Percentiles rank a stretch among this genome's conserved stretches.
Conservation (phyloP, 2,797 vertebrate species). For the Catostomus latipinnis region DNA sequence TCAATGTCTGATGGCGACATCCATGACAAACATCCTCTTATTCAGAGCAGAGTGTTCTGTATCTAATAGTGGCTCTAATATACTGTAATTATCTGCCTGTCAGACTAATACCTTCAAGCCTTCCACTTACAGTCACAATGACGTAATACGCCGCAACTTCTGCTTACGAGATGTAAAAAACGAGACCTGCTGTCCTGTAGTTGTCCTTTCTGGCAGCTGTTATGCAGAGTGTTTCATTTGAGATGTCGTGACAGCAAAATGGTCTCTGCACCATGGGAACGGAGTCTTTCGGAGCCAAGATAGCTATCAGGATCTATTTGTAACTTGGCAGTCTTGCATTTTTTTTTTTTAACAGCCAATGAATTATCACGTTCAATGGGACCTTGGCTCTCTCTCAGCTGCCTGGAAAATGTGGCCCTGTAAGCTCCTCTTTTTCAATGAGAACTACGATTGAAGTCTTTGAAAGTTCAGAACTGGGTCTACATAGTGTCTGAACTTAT, state of each 20-base stretch:
- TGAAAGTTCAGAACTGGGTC: not conserved
- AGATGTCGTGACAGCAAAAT: slow-evolving; percentile 36
- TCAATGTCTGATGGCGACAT: not conserved
- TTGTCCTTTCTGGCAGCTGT: slow-evolving; percentile 34
- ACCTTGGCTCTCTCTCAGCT: slow-evolving; percentile 46
- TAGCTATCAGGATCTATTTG: slow-evolving; percentile 45
- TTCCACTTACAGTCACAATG: slow-evolving; percentile 56
- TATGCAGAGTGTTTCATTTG: slow-evolving; percentile 38
- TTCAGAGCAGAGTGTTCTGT: not conserved
- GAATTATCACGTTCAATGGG: slow-evolving; percentile 49
- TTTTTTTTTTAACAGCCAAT: slow-evolving; percentile 45
- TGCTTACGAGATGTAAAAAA: slow-evolving; percentile 62
- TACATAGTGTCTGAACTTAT: not conserved
- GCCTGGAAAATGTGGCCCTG: slow-evolving; percentile 7
- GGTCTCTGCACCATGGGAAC: slow-evolving; percentile 30
- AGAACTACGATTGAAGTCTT: slow-evolving; percentile 4
- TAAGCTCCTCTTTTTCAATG: slow-evolving; percentile 13
- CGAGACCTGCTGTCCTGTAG: slow-evolving; percentile 42
- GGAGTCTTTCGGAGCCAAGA: slow-evolving; percentile 25
- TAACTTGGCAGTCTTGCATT: slow-evolving; percentile 29
- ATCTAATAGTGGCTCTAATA: slow-evolving; percentile 68
- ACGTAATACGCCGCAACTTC: slow-evolving; percentile 69
- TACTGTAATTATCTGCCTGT: slow-evolving; percentile 71
- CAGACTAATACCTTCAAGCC: slow-evolving; percentile 62
- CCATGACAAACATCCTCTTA: slow-evolving; percentile 55